Conservation (phyloP, 2,888 invertebrate genomes). For the Conomelus anceps region DNA sequence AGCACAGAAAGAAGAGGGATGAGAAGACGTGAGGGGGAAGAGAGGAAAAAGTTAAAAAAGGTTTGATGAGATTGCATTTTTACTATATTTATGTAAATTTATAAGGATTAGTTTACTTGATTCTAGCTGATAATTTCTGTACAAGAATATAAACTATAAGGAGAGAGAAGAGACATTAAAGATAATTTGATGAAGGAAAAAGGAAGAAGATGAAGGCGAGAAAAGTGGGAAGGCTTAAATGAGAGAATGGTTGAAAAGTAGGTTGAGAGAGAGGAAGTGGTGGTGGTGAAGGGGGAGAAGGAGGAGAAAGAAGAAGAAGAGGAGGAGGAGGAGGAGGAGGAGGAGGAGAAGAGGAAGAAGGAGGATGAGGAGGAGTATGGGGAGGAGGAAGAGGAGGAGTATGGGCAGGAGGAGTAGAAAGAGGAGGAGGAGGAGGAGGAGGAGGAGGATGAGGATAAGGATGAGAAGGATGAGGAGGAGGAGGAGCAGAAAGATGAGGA, state of each 20-base stretch:
- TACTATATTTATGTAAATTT: too few species aligned
- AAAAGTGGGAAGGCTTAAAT: neutral
- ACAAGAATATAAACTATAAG: too few species aligned
- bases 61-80: too few species aligned
- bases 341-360: neutral
- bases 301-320: neutral
- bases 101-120: too few species aligned
- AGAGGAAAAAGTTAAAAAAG: too few species aligned
- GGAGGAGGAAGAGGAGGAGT: neutral
- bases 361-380: neutral
- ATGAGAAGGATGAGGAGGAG: neutral
- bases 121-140: too few species aligned
- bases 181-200: too few species aligned
- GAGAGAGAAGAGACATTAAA: too few species aligned
- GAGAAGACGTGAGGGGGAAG: too few species aligned
- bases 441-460: neutral
- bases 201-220: neutral
- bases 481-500: neutral
- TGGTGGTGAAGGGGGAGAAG: neutral
- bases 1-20: too few species aligned
- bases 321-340: neutral
- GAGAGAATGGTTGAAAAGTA: neutral
- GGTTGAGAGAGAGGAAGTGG: neutral
- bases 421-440: neutral
- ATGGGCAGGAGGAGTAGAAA: neutral